phyloP scores from a whole-genome alignment of 2,113 vertebrate genomes.

The Cettia cetti region DNA sequence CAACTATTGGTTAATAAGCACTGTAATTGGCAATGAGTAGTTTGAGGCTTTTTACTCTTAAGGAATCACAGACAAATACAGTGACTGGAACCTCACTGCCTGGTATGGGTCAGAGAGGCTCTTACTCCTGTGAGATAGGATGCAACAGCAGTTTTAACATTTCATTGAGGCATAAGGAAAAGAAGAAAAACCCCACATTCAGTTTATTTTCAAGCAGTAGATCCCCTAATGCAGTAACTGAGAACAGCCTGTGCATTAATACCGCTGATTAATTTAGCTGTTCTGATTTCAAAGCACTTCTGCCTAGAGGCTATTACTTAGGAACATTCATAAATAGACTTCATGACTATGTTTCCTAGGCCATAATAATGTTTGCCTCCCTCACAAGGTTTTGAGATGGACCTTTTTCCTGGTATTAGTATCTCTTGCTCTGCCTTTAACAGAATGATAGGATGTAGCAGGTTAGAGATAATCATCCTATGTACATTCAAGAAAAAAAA shows the following conservation, averaged over 20 bases:
- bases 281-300: not conserved
- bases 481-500: not conserved
- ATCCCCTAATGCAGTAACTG: not conserved
- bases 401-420: not conserved
- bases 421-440: not conserved
- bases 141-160: not conserved
- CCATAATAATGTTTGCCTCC: not conserved
- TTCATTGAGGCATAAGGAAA: not conserved
- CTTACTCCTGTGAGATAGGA: not conserved
- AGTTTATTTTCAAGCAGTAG: not conserved
- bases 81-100: not conserved
- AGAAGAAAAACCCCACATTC: not conserved
- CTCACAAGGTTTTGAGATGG: not conserved
- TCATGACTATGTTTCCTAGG: not conserved
- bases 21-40: not conserved
- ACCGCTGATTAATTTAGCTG: not conserved
- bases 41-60: not conserved
- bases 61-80: not conserved
- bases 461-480: not conserved
- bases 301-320: not conserved
- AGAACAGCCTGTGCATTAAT: not conserved
- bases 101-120: fast-evolving
- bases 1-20: not conserved
- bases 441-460: not conserved
- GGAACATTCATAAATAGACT: not conserved